Conservation (phyloP, 2,888 invertebrate genomes). For the Xylophagus ater region DNA sequence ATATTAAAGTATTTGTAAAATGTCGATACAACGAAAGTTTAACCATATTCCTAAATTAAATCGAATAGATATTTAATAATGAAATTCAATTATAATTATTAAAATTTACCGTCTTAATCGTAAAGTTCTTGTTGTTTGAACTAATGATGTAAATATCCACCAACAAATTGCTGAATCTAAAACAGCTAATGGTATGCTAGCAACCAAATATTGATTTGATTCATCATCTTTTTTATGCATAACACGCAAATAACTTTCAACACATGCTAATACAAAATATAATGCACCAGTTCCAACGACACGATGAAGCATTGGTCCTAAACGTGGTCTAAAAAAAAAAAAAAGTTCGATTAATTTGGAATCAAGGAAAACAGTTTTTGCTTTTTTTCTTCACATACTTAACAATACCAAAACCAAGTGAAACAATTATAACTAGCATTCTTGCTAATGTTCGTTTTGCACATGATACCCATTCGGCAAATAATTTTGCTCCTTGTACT, state of each 20-base stretch:
- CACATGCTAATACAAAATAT: conserved; percentile 74
- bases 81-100: conserved; percentile 16
- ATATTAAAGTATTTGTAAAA: conserved; percentile 88
- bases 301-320: conserved; percentile 80
- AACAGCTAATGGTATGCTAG: conserved; percentile 76
- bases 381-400: conserved; percentile 51
- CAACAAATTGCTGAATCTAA: conserved; percentile 82
- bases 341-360: conserved; percentile 1
- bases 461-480: conserved; percentile 86
- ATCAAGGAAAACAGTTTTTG: neutral
- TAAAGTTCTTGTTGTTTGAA: conserved; percentile 81
- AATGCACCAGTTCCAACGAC: conserved; percentile 73
- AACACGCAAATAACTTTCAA: conserved; percentile 75
- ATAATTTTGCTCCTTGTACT: conserved; percentile 60
- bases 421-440: conserved; percentile 89
- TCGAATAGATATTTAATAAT: conserved; percentile 2
- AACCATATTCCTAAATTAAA: conserved; percentile 63
- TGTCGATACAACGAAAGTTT: conserved; percentile 83
- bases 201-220: conserved; percentile 54
- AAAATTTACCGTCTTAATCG: conserved; percentile 55
- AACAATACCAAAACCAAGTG: conserved; percentile 90
- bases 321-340: conserved; percentile 54
- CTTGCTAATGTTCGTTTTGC: conserved; percentile 82
- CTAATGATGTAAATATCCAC: conserved; percentile 84
- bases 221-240: conserved; percentile 51